Base-by-base conservation (phyloP, 2,113 vertebrate species). In the Corythoichthys intestinalis region DNA sequence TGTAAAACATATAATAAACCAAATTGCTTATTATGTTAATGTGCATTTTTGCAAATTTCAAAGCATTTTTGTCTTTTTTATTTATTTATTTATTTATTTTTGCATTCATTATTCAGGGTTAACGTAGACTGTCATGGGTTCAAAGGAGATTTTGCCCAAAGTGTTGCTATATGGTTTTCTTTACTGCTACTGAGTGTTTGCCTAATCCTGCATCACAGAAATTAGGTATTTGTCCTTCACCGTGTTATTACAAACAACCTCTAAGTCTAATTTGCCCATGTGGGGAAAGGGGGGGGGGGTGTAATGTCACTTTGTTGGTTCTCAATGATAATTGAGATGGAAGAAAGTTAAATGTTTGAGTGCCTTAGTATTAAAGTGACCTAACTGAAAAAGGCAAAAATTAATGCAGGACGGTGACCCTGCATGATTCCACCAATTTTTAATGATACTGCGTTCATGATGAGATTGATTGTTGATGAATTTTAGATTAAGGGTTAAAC, bases 271-370 rank as follows among this genome's bases (percentile, higher is more conserved):
- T 60, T 14, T 68, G 4, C 52, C 63, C 3, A 44, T 1, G 41
- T 44, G 41, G 41, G 20, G 65, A 28, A 28, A 28, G 20, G 20
- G 67, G 46, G 56, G 34, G 61, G 50, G 68, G n/a, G 35, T 77
- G 50, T 65, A 68, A 65, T 82, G 59, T 77, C 28, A 53, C 48
- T 66, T 67, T 80, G 76, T 81, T 77, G 82, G 71, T 76, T 61
- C 59, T 15, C 35, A 2, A 4, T 62, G 67, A 76, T 72, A 65
- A 78, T 65, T 56, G 70, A 11, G 8, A 63, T 64, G 39, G 53
- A 48, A 49, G 39, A 54, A 78, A 74, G 75, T 76, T 83, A 75
- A 83, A 81, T 66, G 79, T 82, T 84, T 58, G 4, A 15, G 58
- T 50, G 38, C 4, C 47, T 61, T 48, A 59, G 38, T 60, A 53